These are phyloP conservation scores for Ornithoptera priamus DNA, from an alignment of 2,888 invertebrate species.

Conservation along the genomic window DNA sequence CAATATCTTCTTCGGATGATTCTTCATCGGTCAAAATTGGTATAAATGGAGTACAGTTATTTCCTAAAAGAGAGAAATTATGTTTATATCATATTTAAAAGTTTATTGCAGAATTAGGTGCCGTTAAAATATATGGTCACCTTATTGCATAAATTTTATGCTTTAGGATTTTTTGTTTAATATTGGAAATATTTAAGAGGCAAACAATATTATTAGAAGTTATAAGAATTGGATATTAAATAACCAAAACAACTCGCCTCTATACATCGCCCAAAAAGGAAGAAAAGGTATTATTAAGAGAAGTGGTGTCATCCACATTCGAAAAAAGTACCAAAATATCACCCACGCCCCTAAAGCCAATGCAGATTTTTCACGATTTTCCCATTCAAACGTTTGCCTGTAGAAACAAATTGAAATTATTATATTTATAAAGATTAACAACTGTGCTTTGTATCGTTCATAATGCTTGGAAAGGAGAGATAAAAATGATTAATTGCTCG, in stretches of 20 bases:
- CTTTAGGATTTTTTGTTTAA: not conserved
- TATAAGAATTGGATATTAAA: not conserved
- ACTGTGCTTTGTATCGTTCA: not conserved
- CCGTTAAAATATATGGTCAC: not conserved
- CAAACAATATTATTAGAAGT: not conserved
- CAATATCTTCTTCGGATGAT: slow-evolving; percentile 59
- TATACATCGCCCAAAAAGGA: slow-evolving; percentile 58
- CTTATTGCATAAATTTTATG: not conserved
- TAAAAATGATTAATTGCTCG: not conserved
- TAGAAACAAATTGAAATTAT: slow-evolving; percentile 10
- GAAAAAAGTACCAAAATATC: slow-evolving; percentile 65
- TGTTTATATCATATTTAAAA: not conserved
- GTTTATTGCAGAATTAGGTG: not conserved
- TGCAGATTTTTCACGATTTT: slow-evolving; percentile 60
- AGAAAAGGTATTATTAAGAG: slow-evolving; percentile 56
- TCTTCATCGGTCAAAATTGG: slow-evolving; percentile 58
- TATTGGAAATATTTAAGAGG: not conserved
- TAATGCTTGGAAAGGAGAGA: not conserved
- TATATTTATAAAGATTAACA: not conserved
- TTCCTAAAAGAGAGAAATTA: slow-evolving; percentile 42
- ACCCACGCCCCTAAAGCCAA: slow-evolving; percentile 61
- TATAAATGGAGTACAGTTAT: slow-evolving; percentile 44
- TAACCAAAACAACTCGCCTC: slow-evolving; percentile 34
- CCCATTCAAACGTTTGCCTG: slow-evolving; percentile 70
- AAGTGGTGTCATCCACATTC: slow-evolving; percentile 70